Evolutionary conservation across 2,113 vertebrate genomes (phyloP), one percentile per base, ranked within the genome.

Genomic region (Potamarius usumacintae): DNA sequence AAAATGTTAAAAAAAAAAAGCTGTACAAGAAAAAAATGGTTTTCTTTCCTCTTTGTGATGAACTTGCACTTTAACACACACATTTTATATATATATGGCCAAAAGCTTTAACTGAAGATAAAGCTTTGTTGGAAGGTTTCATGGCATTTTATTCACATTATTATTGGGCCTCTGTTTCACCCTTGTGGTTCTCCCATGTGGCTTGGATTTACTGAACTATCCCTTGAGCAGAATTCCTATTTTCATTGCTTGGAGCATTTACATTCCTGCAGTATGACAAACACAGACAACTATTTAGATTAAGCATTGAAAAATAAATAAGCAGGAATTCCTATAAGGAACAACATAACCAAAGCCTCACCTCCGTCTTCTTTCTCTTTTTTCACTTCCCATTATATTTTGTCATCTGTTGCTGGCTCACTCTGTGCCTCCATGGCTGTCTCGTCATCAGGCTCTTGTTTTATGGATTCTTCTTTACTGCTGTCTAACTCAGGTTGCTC

Each of bases 21-120:
- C 89, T 90, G 69, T 87, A 87, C 86, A 90, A 80, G 50, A 87
- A 74, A 74, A 74, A 71, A 50, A 79, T 9, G 22, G 20, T 63
- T 22, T 83, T 60, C 27, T 74, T 57, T 53, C 25, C 27, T 74
- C 2, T 69, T 79, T 78, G 15, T 63, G 25, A 55, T 87, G 65
- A 80, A 82, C 77, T 82, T 89, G 17, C 57, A 67, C 62, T 81
- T 84, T 34, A n/a, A 79, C 14, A 74, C 15, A 82, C 34, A 53
- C 62, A 62, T 15, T n/a, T 34, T 18, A 85, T 42, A 42, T 42
- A 42, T 42, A 42, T 42, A 42, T 42, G 42, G 42, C n/a, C 11
- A 74, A 5, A 89, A 53, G 69, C 55, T 67, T 5, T 15, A 62
- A 71, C 14, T 42, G n/a, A 15, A 65, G 86, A 55, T 83, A 60